Evolutionary conservation across 1,140 invertebrate species (phyloP), one percentile per base, ranked within the genome.

Genomic region (Platyscapa corneri): DNA sequence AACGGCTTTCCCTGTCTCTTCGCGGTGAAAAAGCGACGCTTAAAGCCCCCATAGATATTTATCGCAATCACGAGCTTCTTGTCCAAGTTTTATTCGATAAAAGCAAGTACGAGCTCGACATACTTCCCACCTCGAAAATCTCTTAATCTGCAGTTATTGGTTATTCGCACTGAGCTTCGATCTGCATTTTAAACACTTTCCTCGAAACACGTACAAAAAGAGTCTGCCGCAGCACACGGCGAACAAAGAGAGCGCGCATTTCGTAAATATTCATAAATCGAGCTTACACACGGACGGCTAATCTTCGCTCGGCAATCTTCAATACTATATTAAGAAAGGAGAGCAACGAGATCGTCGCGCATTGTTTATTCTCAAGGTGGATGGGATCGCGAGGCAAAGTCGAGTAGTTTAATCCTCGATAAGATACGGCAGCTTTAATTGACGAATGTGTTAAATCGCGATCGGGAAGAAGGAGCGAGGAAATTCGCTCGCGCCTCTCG

Each of bases 381-480:
- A 77, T 77, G 42, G 5, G 75, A 77, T 53, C 49, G 46, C 18
- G 18, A 34, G 42, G 7, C 10, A 49, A 75, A 75, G 27, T 75
- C 42, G 42, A 75, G 32, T 27, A 20, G 42, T 32, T 39, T 37
- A 65, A 67, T 80, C 37, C 39, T 39, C 56, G 53, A 79, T 65
- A 80, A 67, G 34, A 64, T 64, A 37, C 34, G n/a, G 60, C 56
- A 30, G 27, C 27, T 82, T 77, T 67, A 83, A 83, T 75, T 67
- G 60, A 83, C 56, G 75, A 79, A 72, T 72, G 79, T 78, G 79
- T 78, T 37, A 79, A 46, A 78, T 77, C 37, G 60, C 1, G 27
- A 79, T 84, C 23, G 64, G 37, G 49, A 34, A 46, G 42, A 34
- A 39, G 30, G n/a, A 72, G 34, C 18, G 12, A 81, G 65, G 32